Percentiles rank a stretch among this genome's conserved stretches.
Evolutionary conservation across 23 tunicate species (phyloP).

Genomic region (Phallusia fumigata): DNA sequence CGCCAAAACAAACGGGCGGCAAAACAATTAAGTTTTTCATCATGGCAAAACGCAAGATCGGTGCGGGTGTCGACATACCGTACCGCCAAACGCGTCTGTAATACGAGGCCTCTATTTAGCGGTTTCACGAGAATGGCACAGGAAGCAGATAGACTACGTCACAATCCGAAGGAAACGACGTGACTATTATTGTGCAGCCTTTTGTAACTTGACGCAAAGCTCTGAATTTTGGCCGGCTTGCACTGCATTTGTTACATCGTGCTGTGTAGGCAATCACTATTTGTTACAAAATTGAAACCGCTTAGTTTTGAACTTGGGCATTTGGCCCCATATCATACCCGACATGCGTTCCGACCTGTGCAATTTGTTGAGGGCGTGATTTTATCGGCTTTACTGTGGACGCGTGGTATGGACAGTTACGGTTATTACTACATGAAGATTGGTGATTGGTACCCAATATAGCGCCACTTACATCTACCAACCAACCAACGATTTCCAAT

Average conservation of each 20-base stretch:
- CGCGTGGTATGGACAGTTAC: too few species aligned
- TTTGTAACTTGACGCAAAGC: slow-evolving; percentile 39
- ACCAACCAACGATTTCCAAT: too few species aligned
- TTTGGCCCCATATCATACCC: neutral
- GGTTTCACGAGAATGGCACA: slow-evolving; percentile 22
- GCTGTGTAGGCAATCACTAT: neutral
- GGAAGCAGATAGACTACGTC: slow-evolving; percentile 62
- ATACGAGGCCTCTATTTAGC: neutral
- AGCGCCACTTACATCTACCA: too few species aligned
- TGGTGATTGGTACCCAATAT: too few species aligned
- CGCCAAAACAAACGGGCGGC: too few species aligned
- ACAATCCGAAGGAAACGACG: slow-evolving; percentile 44
- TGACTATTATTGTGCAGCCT: slow-evolving; percentile 47
- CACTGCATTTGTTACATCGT: neutral
- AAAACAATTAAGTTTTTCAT: neutral
- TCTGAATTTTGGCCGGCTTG: neutral
- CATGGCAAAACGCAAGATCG: neutral
- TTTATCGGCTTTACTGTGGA: neutral
- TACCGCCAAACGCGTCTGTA: neutral
- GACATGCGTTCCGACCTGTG: neutral
- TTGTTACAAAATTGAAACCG: neutral
- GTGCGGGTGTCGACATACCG: neutral
- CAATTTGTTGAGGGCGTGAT: neutral
- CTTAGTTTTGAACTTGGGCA: too few species aligned
- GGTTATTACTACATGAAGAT: too few species aligned